Evolutionary conservation across 2,797 vertebrate species (phyloP), one percentile per base, ranked within the genome.

Genomic region (Acipenser ruthenus): DNA sequence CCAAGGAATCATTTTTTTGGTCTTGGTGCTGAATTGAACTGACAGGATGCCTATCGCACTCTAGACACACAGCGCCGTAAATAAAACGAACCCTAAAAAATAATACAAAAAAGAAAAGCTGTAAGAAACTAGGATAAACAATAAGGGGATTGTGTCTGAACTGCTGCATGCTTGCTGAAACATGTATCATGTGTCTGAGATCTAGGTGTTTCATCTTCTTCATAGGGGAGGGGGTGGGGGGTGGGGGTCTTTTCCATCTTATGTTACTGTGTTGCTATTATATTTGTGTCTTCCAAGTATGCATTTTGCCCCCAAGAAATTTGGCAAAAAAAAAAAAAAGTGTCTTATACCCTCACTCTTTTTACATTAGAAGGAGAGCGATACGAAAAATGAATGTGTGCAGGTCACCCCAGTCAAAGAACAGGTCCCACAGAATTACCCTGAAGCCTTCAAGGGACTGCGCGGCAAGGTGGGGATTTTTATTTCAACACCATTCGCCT

Each of bases 391-490:
- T 18, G 15, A 81, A 81, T 79, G 82, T 9, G 50, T 56, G 49
- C 79, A 74, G 68, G 80, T 79, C 81, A 78, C 81, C 74, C 82
- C 79, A 83, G 79, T 79, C 82, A 85, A 88, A 80, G 83, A 92
- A 94, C 90, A 86, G 91, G 92, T 93, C 93, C 75, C 82, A 78
- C 89, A 72, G 88, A 93, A 88, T 91, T 90, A 78, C 76, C 77
- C 67, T 65, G 72, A 48, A n/a, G 15, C 80, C 80, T 81, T 61
- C 23, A 59, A 84, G 81, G 80, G 75, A 80, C 53, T 18, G 15
- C 15, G 15, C 15, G 23, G 23, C 5, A 10, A n/a, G 13, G 69
- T 6, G 6, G 68, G 69, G 70, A 74, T 69, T 64, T 67, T 52
- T 63, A 69, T 65, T 69, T 67, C 65, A 68, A 71, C 69, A 72